Conservation (phyloP, 1,140 invertebrate genomes). For the Drosophila miranda region DNA sequence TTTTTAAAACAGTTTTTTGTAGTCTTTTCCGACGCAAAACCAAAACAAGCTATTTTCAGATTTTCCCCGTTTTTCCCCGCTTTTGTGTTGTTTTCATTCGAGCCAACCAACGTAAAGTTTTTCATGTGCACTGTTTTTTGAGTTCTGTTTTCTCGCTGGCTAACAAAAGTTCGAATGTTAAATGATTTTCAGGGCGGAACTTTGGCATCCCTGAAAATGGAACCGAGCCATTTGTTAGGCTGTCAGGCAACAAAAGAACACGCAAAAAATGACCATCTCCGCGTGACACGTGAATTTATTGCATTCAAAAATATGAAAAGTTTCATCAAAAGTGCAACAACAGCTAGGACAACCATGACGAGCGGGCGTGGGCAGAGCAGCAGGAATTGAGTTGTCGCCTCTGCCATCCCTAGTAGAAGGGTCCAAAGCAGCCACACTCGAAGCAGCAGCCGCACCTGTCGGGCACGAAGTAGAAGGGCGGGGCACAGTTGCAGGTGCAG, state of each 20-base stretch:
- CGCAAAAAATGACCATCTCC: conserved; percentile 3
- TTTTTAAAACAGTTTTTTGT: not conserved
- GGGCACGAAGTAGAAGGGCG: conserved; percentile 59
- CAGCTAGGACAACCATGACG: conserved; percentile 4
- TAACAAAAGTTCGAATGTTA: conserved; percentile 44
- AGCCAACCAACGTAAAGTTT: conserved; percentile 30
- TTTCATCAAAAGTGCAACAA: conserved; percentile 41
- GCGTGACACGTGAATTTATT: conserved; percentile 63
- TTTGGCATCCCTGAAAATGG: conserved; percentile 39
- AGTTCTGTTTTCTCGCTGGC: conserved; percentile 8
- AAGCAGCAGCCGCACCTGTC: conserved; percentile 56
- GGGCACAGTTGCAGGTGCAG: conserved; percentile 28
- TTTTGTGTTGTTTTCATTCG: conserved; percentile 27
- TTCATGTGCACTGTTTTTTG: conserved; percentile 4
- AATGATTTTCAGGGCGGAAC: conserved; percentile 55
- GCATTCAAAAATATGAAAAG: conserved; percentile 54
- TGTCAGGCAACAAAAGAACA: conserved; percentile 38
- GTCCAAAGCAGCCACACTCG: conserved; percentile 64
- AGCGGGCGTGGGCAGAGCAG: not conserved
- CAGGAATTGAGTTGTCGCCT: not conserved
- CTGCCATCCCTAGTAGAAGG: conserved; percentile 45
- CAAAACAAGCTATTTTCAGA: conserved; percentile 52
- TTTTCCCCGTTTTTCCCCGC: conserved; percentile 27
- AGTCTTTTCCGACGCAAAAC: conserved; percentile 23
- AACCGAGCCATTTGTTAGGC: conserved; percentile 47